phyloP scores from a whole-genome alignment of 2,888 invertebrate species.

The Xanthorhoe spadicearia region DNA sequence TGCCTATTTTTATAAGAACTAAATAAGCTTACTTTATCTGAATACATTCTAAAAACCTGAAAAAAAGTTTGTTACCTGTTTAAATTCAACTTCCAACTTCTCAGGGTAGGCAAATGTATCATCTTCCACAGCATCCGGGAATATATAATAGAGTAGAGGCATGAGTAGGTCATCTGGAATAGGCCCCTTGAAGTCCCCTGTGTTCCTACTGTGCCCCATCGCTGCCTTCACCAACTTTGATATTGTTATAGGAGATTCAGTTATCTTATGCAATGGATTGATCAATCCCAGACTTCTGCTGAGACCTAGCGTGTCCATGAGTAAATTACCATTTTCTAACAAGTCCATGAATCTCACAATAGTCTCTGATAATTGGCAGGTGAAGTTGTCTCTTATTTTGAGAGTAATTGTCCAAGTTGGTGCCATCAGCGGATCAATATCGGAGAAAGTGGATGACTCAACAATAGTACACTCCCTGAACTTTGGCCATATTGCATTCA shows the following conservation, averaged over 20 bases:
- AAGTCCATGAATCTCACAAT: slow-evolving; percentile 89
- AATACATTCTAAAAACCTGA: too few relatives aligned
- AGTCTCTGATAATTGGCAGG: slow-evolving; percentile 91
- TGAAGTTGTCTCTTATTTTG: slow-evolving; percentile 87
- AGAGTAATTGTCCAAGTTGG: slow-evolving; percentile 91
- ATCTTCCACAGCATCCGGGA: slow-evolving; percentile 93
- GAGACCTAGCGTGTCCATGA: slow-evolving; percentile 78
- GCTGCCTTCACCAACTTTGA: slow-evolving; percentile 84
- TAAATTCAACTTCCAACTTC: slow-evolving; percentile 76
- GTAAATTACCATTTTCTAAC: slow-evolving; percentile 79
- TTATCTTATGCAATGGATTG: slow-evolving; percentile 88
- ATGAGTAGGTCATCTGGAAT: slow-evolving; percentile 90
- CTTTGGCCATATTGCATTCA: slow-evolving; percentile 94
- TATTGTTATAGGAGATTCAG: slow-evolving; percentile 90
- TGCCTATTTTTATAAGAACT: too few relatives aligned
- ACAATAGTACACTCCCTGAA: slow-evolving; percentile 93
- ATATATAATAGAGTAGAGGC: slow-evolving; percentile 92
- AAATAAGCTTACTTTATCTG: too few relatives aligned
- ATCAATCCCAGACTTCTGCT: slow-evolving; percentile 78
- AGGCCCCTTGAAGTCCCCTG: slow-evolving; percentile 88
- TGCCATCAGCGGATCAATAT: slow-evolving; percentile 92
- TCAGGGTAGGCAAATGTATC: slow-evolving; percentile 82
- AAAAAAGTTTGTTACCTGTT: slow-evolving; percentile 57
- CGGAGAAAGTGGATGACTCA: slow-evolving; percentile 94
- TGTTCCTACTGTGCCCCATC: slow-evolving; percentile 78